A percentile compares a stretch with the other conserved stretches of the same genome.
These are phyloP conservation scores for Hylomyscus alleni DNA, from an alignment of 2,797 vertebrate species.

Conservation along the genomic window DNA sequence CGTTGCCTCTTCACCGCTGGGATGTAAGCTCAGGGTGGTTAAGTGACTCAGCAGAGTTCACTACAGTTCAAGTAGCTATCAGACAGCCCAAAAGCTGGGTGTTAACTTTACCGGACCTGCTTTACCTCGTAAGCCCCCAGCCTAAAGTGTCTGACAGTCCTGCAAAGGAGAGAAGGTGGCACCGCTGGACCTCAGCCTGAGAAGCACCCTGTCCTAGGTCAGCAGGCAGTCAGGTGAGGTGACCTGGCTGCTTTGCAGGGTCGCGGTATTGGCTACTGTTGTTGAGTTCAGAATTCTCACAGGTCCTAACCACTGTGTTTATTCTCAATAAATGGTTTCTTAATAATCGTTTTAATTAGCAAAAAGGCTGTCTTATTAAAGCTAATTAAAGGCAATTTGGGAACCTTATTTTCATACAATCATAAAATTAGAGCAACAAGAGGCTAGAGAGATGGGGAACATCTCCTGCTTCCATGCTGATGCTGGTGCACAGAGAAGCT, in stretches of 20 bases:
- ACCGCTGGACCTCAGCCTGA: not conserved
- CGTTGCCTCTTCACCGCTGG: not conserved
- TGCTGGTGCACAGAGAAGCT: not conserved
- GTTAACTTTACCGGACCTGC: not conserved
- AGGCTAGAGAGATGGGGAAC: constrained; percentile 70
- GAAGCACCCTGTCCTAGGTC: not conserved
- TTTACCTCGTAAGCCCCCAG: not conserved
- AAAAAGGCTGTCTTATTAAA: constrained; percentile 86
- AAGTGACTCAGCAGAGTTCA: not conserved
- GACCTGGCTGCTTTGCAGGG: not conserved
- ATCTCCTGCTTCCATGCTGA: constrained; percentile 32
- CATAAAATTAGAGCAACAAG: constrained; percentile 86
- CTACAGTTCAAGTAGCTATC: not conserved
- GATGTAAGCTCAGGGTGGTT: not conserved
- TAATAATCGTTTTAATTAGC: constrained; percentile 87
- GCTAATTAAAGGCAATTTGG: constrained; percentile 86
- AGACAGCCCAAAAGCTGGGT: not conserved
- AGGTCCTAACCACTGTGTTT: constrained; percentile 82
- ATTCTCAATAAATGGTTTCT: constrained; percentile 81
- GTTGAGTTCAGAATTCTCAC: constrained; percentile 72
- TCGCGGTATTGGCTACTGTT: constrained; percentile 47
- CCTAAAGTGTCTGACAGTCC: not conserved
- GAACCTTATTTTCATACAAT: constrained; percentile 86
- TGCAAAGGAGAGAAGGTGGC: no score
- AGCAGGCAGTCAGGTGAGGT: not conserved